Evolutionary conservation across 2,113 vertebrate genomes (phyloP), one percentile per base, ranked within the genome.

Genomic region (Lates calcarifer): DNA sequence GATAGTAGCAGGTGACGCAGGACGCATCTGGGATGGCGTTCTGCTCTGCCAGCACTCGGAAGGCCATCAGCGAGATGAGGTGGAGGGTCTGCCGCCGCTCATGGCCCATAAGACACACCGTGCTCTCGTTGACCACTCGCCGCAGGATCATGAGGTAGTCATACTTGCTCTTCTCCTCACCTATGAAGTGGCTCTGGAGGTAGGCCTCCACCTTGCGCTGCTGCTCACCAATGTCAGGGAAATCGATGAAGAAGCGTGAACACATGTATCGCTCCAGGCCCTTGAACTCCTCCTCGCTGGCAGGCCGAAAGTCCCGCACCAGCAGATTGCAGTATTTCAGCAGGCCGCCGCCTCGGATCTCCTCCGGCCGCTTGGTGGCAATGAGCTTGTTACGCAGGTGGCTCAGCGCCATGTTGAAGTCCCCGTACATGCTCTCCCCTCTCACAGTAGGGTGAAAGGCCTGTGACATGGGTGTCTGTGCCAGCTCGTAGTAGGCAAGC

Each of bases 211-310:
- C 89, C 81, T 99, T 99, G 45, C 95, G 94, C 85, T 99, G 98
- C 94, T 99, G 98, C 60, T 99, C 98, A 0, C 96, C 94, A 60
- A 99, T 97, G 90, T 99, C 98, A 0, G 98, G 97, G 93, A 99
- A 99, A 95, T 99, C 98, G 35, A 99, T 99, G 95, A 99, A 99
- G 92, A 99, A 99, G 29, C 98, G 93, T 0, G 98, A 99, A 70
- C 98, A 99, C 98, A 99, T 99, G 92, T 99, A 99, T 1, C 98
- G 96, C 93, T 99, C 98, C 17, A 99, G 86, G 0, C 87, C 96
- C 87, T 99, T 98, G 91, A 99, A 97, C 84, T 97, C 96, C 2
- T 96, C 94, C 90, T 96, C 95, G 71, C 96, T 95, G 6, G 95
- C 95, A 7, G 98, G 97, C 83, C 86, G 92, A 82, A 99, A 99